Conservation (phyloP, 1,140 invertebrate genomes). For the Conopomorpha cramerella region DNA sequence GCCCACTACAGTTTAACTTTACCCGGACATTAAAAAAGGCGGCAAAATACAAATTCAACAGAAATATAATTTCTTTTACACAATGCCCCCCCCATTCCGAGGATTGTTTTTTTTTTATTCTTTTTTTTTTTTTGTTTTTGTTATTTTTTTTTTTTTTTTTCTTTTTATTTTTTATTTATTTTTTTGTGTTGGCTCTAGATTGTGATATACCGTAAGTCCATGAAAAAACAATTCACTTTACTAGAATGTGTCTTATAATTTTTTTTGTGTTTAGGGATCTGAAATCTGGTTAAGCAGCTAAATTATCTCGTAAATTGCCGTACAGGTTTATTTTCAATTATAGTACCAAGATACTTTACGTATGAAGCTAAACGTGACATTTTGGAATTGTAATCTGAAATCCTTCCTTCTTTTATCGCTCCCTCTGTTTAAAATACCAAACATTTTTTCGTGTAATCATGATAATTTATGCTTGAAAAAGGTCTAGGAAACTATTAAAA, state of each 20-base stretch:
- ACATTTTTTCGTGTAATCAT: too few species aligned
- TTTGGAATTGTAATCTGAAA: too few species aligned
- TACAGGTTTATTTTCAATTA: constrained; percentile 18
- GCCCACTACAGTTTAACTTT: too few species aligned
- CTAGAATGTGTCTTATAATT: constrained; percentile 15
- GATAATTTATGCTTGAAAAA: constrained; percentile 19
- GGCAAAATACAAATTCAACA: too few species aligned
- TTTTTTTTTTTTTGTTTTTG: too few species aligned
- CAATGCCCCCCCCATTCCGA: too few species aligned
- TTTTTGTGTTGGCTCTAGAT: background rate
- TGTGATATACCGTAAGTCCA: too few species aligned
- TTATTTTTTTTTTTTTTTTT: background rate
- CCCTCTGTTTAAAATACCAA: constrained; percentile 13
- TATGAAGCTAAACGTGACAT: too few species aligned
- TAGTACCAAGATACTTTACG: constrained; percentile 12
- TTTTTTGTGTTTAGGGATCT: constrained; percentile 5
- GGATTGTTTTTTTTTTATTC: too few species aligned
- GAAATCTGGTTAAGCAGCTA: constrained; percentile 21
- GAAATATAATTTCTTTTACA: too few species aligned
- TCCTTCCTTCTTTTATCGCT: constrained; percentile 17
- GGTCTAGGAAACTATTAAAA: constrained; percentile 24
- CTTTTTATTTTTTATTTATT: background rate
- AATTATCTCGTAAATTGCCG: constrained; percentile 16
- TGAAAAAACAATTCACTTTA: constrained; percentile 21
- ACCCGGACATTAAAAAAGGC: too few species aligned